Percentiles rank a stretch among this genome's conserved stretches.
Evolutionary conservation across 2,888 invertebrate genomes (phyloP).

Genomic region (Heliconius aoede): DNA sequence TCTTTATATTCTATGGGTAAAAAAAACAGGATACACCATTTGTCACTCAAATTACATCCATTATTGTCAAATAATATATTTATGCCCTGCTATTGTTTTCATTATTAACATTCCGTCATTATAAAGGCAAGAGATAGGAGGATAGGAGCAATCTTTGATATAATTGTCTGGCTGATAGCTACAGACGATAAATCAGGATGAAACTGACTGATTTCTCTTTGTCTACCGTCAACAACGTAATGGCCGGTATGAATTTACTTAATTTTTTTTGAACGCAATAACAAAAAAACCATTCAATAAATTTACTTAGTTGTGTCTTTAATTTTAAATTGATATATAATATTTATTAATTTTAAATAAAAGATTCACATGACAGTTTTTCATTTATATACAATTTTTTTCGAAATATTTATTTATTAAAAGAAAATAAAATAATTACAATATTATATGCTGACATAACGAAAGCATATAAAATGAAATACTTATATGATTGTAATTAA

Average conservation of each 20-base stretch:
- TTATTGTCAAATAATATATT: conserved; percentile 18
- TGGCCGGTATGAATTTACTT: conserved; percentile 53
- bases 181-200: conserved; percentile 59
- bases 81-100: conserved; percentile 9
- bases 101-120: conserved; percentile 20
- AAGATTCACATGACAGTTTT: background rate
- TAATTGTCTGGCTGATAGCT: conserved; percentile 14
- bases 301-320: conserved; percentile 43
- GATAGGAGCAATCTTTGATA: conserved; percentile 15
- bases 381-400: background rate
- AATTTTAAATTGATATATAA: conserved; percentile 38
- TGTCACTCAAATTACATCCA: background rate
- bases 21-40: background rate
- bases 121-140: background rate
- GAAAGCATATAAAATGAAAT: background rate
- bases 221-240: conserved; percentile 63
- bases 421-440: no score
- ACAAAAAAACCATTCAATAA: no score
- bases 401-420: no score
- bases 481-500: background rate
- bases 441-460: background rate
- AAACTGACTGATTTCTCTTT: conserved; percentile 68
- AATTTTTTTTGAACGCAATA: no score
- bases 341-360: background rate
- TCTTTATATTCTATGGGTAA: no score